Evolutionary conservation across 2,888 invertebrate genomes (phyloP).

Genomic region (Pristionchus maxplancki): DNA sequence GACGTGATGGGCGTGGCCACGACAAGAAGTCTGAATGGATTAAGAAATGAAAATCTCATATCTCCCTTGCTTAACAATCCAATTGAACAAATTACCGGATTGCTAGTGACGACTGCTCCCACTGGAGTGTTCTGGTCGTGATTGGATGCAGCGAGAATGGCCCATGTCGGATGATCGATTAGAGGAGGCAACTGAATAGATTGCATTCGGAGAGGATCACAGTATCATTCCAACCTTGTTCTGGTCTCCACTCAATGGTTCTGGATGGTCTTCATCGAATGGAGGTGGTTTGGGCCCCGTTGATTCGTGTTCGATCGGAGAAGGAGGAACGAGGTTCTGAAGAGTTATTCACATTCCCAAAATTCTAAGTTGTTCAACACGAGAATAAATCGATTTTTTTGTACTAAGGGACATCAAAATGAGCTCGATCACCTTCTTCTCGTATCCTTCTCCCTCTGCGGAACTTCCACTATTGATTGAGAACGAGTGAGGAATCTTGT

Average conservation of each 20-base stretch:
- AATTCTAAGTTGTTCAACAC: no score
- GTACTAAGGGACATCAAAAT: no score
- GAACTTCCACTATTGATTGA: conserved; percentile 35
- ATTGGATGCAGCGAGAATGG: conserved; percentile 17
- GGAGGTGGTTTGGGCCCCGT: neutral
- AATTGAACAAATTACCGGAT: neutral
- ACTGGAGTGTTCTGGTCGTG: neutral
- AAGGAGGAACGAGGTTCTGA: conserved; percentile 50
- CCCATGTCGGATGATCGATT: conserved; percentile 48
- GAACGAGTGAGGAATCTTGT: neutral
- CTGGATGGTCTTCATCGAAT: conserved; percentile 31
- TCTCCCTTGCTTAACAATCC: no score
- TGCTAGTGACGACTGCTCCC: conserved; percentile 4
- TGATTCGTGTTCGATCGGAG: conserved; percentile 28
- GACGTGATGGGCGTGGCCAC: conserved; percentile 42
- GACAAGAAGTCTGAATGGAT: conserved; percentile 43
- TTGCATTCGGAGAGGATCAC: neutral
- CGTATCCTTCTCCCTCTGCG: conserved; percentile 42
- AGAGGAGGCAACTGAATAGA: conserved; percentile 43
- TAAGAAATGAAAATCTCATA: no score
- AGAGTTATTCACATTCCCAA: no score
- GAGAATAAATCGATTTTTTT: no score
- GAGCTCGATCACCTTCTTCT: conserved; percentile 50
- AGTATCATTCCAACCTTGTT: neutral
- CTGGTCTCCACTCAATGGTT: conserved; percentile 20